Percentiles rank a stretch among this genome's conserved stretches.
Evolutionary conservation across 2,113 vertebrate genomes (phyloP).

Genomic region (Tupaia tana): DNA sequence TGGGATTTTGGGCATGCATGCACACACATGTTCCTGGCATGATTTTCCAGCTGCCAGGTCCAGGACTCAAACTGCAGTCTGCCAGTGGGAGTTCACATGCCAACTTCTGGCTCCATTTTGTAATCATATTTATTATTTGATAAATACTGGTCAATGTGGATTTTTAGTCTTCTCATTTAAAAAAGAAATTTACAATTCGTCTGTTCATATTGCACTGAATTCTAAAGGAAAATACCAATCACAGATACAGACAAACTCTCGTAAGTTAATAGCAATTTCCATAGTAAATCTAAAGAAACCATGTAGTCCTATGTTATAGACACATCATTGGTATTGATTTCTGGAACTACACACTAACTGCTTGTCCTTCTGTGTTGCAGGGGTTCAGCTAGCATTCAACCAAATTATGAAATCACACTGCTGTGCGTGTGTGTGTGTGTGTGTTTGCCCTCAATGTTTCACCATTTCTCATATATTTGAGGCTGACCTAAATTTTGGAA

Average conservation of each 20-base stretch:
- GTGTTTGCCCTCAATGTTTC: slow-evolving; percentile 78
- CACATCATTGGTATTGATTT: slow-evolving; percentile 31
- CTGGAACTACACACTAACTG: slow-evolving; percentile 75
- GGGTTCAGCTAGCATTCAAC: slow-evolving; percentile 85
- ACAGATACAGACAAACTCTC: neutral
- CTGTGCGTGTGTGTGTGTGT: slow-evolving; percentile 51
- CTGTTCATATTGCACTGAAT: neutral
- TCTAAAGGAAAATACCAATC: neutral
- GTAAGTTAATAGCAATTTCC: neutral
- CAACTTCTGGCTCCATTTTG: neutral
- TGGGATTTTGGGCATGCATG: too few relatives aligned
- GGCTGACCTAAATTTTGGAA: slow-evolving; percentile 82
- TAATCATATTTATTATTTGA: slow-evolving; percentile 1
- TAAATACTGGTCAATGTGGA: neutral
- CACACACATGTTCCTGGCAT: too few relatives aligned
- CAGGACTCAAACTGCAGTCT: too few relatives aligned
- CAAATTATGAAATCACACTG: slow-evolving; percentile 78
- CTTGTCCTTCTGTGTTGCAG: slow-evolving; percentile 76
- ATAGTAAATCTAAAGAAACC: slow-evolving; percentile 65
- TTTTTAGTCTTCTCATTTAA: slow-evolving; percentile 16
- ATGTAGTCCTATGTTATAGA: slow-evolving; percentile 54
- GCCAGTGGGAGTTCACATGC: too few relatives aligned
- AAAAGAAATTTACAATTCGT: slow-evolving; percentile 4
- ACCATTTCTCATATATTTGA: slow-evolving; percentile 84
- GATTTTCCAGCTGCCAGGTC: too few relatives aligned